phyloP scores from a whole-genome alignment of 2,888 invertebrate species.

The Xanthia icteritia region DNA sequence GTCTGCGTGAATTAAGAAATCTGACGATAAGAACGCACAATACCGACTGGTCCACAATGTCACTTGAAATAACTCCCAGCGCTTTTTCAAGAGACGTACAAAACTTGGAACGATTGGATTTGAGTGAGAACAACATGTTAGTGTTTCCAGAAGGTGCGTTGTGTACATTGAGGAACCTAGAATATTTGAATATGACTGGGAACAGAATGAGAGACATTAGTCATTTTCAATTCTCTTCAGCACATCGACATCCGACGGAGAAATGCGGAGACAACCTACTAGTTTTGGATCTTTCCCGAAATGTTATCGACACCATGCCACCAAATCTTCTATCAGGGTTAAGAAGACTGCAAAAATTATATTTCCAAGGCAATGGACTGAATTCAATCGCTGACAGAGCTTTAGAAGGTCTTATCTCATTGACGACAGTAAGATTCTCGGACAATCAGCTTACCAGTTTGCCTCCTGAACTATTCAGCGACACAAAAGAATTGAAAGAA shows the following conservation, averaged over 20 bases:
- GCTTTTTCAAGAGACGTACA: slow-evolving; percentile 94
- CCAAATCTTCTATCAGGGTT: slow-evolving; percentile 93
- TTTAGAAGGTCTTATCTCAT: slow-evolving; percentile 93
- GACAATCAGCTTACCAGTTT: slow-evolving; percentile 95
- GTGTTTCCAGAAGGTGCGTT: slow-evolving; percentile 94
- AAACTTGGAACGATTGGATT: slow-evolving; percentile 93
- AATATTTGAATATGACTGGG: slow-evolving; percentile 94
- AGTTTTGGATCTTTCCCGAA: slow-evolving; percentile 94
- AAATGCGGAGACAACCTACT: slow-evolving; percentile 93
- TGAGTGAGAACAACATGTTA: slow-evolving; percentile 95
- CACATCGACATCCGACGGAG: slow-evolving; percentile 90
- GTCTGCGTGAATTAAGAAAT: slow-evolving; percentile 94
- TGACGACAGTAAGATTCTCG: slow-evolving; percentile 94
- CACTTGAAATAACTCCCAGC: slow-evolving; percentile 93
- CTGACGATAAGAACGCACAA: slow-evolving; percentile 95
- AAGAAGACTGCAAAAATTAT: slow-evolving; percentile 93
- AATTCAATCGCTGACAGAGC: slow-evolving; percentile 94
- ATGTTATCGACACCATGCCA: slow-evolving; percentile 94
- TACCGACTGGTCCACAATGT: slow-evolving; percentile 95
- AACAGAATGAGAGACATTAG: slow-evolving; percentile 94
- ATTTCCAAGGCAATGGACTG: slow-evolving; percentile 94
- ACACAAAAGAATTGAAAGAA: slow-evolving; percentile 94
- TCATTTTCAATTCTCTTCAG: slow-evolving; percentile 92
- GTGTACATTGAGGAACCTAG: slow-evolving; percentile 93
- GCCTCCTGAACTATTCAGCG: slow-evolving; percentile 95